Evolutionary conservation across 2,113 vertebrate species (phyloP).

Genomic region (Micronisus gabar): DNA sequence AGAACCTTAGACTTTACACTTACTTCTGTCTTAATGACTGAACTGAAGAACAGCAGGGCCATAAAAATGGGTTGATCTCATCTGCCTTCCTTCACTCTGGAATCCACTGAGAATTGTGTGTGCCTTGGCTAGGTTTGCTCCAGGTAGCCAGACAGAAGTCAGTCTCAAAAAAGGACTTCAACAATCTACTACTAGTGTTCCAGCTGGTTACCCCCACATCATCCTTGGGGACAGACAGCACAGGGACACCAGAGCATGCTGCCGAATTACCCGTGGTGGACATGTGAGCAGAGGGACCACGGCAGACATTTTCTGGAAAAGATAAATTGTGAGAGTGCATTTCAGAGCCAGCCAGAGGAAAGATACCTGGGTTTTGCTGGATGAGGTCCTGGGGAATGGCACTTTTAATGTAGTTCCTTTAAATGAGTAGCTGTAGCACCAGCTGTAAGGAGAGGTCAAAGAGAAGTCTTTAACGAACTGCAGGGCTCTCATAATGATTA

Average conservation of each 20-base stretch:
- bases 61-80: neutral
- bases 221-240: neutral
- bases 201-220: neutral
- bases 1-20: neutral
- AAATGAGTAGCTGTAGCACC: neutral
- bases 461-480: neutral
- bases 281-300: neutral
- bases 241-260: neutral
- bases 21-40: neutral
- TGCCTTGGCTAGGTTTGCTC: neutral
- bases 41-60: neutral
- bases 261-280: fast-evolving
- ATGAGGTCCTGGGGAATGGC: neutral
- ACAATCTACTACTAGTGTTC: neutral
- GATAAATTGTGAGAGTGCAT: neutral
- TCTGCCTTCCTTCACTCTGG: neutral
- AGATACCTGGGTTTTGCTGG: neutral
- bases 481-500: neutral
- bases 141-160: neutral
- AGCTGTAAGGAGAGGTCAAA: neutral
- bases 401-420: neutral
- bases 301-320: neutral
- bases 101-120: neutral
- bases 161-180: neutral
- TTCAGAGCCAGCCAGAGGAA: neutral